Evolutionary conservation across 1,140 invertebrate species (phyloP), one percentile per base, ranked within the genome.

Genomic region (Neuroterus valhalla): DNA sequence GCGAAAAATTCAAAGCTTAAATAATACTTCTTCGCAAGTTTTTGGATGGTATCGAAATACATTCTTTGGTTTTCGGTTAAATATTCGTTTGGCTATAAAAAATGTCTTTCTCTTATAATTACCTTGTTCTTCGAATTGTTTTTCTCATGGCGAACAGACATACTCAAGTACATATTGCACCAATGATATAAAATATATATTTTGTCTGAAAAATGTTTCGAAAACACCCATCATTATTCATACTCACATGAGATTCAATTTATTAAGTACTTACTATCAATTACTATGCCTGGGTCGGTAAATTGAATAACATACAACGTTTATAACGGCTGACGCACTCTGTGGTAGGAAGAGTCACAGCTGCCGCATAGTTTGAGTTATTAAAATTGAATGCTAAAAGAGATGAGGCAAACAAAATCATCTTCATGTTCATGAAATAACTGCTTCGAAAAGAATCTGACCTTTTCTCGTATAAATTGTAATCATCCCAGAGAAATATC

Each of bases 291-390:
- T 62, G 55, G 55, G 55, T 62, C 23, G 11, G 2, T 62, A 62
- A 62, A 62, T 62, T 62, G 55, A 62, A 62, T 62, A 62, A 62
- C 55, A 62, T 62, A 62, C 55, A 62, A 62, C 26, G 55, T n/a
- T 48, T 48, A 48, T 48, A 48, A 17, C 8, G 4, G 15, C 55
- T 62, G 55, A 62, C 55, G 55, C 55, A 62, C 55, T 31, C 55
- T 38, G 3, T 62, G 55, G 11, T 62, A 12, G 26, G 15, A 62
- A 38, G 23, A 62, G 15, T 62, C 55, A 62, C 55, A 62, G 26
- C 55, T 62, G 55, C 55, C 21, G 26, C 55, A 62, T 62, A 62
- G 55, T 15, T 62, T 62, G 14, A 62, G 55, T 62, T 62, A 62
- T 62, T 62, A 62, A 62, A 62, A 62, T 62, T 62, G 26, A 62